Evolutionary conservation across 2,888 invertebrate species (phyloP).

Genomic region (Papilio demoleus): DNA sequence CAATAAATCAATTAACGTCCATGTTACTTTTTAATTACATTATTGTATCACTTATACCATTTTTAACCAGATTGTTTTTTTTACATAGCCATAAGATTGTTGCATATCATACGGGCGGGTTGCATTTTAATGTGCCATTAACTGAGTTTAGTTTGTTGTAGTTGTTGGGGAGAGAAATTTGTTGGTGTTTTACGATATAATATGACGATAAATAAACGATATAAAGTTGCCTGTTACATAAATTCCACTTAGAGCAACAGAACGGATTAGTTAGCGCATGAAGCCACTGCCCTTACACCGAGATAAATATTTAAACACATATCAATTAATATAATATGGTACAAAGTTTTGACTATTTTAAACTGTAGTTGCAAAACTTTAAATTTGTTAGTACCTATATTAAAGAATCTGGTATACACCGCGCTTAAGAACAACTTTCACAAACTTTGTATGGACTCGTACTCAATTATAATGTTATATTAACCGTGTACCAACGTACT

Average conservation of each 20-base stretch:
- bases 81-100: not conserved
- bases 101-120: constrained; percentile 7
- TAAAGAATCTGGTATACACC: constrained; percentile 3
- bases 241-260: too few relatives aligned
- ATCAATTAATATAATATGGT: too few relatives aligned
- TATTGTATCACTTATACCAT: not conserved
- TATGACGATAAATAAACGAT: not conserved
- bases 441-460: not conserved
- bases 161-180: too few relatives aligned
- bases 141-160: not conserved
- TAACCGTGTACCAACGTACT: too few relatives aligned
- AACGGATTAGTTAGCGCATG: too few relatives aligned
- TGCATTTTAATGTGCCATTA: not conserved
- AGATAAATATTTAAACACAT: not conserved
- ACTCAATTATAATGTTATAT: too few relatives aligned
- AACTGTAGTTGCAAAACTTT: constrained; percentile 1
- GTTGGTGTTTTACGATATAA: not conserved
- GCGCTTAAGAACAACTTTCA: constrained; percentile 16
- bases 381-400: not conserved
- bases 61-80: not conserved
- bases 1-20: not conserved
- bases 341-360: not conserved
- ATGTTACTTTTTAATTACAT: not conserved
- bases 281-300: not conserved
- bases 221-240: too few relatives aligned